Conservation (phyloP, 2,888 invertebrate genomes). For the Acrobasis suavella region DNA sequence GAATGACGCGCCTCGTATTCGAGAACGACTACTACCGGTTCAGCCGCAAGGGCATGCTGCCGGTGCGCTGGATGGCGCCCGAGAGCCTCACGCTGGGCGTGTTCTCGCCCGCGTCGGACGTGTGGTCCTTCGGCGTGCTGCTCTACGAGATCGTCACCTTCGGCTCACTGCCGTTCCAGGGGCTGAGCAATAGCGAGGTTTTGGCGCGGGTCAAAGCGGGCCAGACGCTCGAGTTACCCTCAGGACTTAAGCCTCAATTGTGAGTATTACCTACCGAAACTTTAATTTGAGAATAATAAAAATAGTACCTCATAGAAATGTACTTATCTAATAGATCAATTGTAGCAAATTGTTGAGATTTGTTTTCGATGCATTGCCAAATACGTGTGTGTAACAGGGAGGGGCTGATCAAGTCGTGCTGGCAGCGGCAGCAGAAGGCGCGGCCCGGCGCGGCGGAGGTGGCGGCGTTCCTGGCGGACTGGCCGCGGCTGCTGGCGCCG, state of each 20-base stretch:
- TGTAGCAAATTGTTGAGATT: too few species aligned
- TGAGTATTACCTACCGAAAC: slow-evolving; percentile 75
- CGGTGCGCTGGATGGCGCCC: slow-evolving; percentile 97
- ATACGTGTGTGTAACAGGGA: slow-evolving; percentile 73
- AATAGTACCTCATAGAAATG: too few species aligned
- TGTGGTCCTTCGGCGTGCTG: slow-evolving; percentile 95
- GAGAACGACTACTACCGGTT: slow-evolving; percentile 95
- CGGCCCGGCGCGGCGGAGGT: slow-evolving; percentile 91
- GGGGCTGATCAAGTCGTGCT: slow-evolving; percentile 89
- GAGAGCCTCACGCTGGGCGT: slow-evolving; percentile 92
- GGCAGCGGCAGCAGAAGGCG: slow-evolving; percentile 86
- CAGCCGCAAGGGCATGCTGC: slow-evolving; percentile 91
- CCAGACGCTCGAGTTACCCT: slow-evolving; percentile 87
- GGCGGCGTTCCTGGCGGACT: slow-evolving; percentile 90
- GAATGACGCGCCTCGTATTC: slow-evolving; percentile 94
- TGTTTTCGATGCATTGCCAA: background rate
- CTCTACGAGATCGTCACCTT: slow-evolving; percentile 95
- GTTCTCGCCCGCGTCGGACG: slow-evolving; percentile 93
- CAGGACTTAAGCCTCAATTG: slow-evolving; percentile 90
- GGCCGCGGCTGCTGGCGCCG: slow-evolving; percentile 89
- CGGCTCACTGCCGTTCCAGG: slow-evolving; percentile 95
- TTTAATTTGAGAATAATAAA: too few species aligned
- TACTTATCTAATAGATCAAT: too few species aligned
- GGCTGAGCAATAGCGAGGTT: slow-evolving; percentile 92
- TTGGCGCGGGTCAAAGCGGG: slow-evolving; percentile 90